Conservation (phyloP, 2,797 vertebrate genomes). For the Rhinoraja longicauda region DNA sequence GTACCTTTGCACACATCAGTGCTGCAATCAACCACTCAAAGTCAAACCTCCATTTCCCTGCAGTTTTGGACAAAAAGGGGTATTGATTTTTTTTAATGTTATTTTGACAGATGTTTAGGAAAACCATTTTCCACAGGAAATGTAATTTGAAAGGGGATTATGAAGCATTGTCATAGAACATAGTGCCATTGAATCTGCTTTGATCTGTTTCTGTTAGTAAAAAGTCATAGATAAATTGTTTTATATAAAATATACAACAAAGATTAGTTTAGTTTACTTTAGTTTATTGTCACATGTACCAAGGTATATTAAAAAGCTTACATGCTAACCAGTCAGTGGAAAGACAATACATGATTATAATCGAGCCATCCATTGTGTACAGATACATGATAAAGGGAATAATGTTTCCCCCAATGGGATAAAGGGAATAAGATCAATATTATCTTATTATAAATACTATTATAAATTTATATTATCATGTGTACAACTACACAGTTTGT, state of each 20-base stretch:
- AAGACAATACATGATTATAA: no score
- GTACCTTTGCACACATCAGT: neutral
- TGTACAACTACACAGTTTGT: neutral
- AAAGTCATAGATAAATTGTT: neutral
- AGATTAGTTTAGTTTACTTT: no score
- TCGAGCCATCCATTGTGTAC: no score
- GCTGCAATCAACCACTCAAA: neutral
- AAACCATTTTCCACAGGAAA: neutral
- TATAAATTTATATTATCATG: neutral
- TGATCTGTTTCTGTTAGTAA: neutral
- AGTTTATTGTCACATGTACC: no score
- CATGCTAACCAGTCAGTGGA: no score
- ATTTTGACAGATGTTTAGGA: neutral
- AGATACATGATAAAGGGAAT: neutral
- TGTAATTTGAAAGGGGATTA: neutral
- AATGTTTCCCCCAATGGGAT: neutral
- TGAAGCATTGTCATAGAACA: neutral
- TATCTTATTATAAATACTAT: no score
- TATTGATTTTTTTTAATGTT: neutral
- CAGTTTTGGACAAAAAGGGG: neutral
- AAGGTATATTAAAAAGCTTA: no score
- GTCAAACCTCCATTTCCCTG: neutral
- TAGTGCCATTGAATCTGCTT: neutral
- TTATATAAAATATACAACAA: no score
- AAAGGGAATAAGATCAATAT: no score